Evolutionary conservation across 2,888 invertebrate species (phyloP), one percentile per base, ranked within the genome.

Genomic region (Dastarcus helophoroides): DNA sequence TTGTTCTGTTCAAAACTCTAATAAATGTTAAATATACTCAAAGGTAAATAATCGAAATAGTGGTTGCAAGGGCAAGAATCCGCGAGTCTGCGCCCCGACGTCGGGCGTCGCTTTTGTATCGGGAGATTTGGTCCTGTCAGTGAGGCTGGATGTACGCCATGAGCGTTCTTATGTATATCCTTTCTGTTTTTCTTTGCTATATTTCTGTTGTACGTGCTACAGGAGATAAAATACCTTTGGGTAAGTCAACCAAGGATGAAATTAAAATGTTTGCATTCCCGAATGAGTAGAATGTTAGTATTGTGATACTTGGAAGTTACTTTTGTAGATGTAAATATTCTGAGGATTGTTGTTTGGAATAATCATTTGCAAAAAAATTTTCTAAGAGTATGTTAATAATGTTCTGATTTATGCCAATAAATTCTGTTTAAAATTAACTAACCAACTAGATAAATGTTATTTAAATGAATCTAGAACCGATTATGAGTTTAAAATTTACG

Each of bases 141-240:
- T 49, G 58, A 59, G 44, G 59, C 59, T 59, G 59, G 41, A 47
- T 39, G 38, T 43, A 34, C 51, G 54, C 50, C 53, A 56, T 56
- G 57, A 51, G 47, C 47, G 47, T 46, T 43, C 39, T 38, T 37
- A 44, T 36, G 40, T 39, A 47, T 35, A 39, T 39, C 35, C 42
- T 44, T 39, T 33, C 51, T 38, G 43, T 53, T 44, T 49, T 55
- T 43, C 46, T 53, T 39, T 45, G 50, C 41, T 45, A 49, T 40
- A 33, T 50, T 31, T 35, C 40, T 28, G 42, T 46, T 37, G 47
- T 47, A 21, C 38, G 43, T 26, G 53, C 53, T 24, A 50, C 51
- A 19, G 47, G 50, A 26, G 60, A 60, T 34, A 59, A 60, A 44
- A 55, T 60, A 32, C 58, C 59, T 13, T 37, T 60, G 33, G 60